Evolutionary conservation across 2,888 invertebrate species (phyloP).

Genomic region (Flabesymbios commensalis): DNA sequence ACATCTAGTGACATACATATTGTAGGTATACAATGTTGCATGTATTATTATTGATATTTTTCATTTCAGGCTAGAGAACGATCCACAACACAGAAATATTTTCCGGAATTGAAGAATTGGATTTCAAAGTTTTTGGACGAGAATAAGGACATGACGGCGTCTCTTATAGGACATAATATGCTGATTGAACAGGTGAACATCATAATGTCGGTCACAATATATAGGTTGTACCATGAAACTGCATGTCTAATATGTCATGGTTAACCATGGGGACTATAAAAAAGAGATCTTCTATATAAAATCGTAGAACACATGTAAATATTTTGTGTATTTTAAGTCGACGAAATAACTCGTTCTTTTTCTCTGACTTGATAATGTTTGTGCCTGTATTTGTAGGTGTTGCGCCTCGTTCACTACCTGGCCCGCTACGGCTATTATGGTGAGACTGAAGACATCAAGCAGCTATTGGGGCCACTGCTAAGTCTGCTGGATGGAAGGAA

Average conservation of each 20-base stretch:
- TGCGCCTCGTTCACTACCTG: conserved; percentile 53
- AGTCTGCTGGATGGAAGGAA: conserved; percentile 57
- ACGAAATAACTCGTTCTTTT: no score
- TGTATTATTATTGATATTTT: no score
- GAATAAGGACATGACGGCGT: conserved; percentile 59
- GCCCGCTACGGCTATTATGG: conserved; percentile 57
- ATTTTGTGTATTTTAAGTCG: no score
- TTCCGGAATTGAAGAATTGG: conserved; percentile 47
- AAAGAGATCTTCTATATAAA: no score
- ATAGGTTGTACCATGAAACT: not conserved
- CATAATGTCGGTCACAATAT: not conserved
- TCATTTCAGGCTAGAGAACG: conserved; percentile 15
- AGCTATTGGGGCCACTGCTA: conserved; percentile 52
- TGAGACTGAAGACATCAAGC: conserved; percentile 52
- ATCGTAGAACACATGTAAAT: no score
- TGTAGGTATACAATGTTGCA: no score
- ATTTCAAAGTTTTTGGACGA: conserved; percentile 50
- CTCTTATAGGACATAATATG: conserved; percentile 56
- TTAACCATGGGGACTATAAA: no score
- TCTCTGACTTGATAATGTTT: no score
- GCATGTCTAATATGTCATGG: no score
- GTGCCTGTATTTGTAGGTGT: no score
- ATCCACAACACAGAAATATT: conserved; percentile 23
- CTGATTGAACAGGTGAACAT: conserved; percentile 50
- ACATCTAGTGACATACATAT: no score